Evolutionary conservation across 2,113 vertebrate genomes (phyloP).

Genomic region (Vicugna pacos): DNA sequence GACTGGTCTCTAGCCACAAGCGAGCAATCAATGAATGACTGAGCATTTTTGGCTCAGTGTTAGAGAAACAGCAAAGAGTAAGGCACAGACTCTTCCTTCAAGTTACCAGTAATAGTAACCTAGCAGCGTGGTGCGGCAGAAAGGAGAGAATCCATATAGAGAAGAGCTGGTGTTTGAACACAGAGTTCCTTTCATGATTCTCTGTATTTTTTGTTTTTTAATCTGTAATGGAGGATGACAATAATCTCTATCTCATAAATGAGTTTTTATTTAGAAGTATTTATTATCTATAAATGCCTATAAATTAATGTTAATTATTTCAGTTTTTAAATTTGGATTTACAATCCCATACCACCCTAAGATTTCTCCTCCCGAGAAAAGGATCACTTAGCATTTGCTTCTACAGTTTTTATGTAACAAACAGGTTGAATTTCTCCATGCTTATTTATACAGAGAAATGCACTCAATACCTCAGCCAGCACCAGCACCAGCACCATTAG

Average conservation of each 20-base stretch:
- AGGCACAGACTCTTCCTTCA: neutral
- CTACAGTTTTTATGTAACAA: neutral
- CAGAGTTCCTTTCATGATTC: neutral
- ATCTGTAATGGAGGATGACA: neutral
- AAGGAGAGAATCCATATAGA: neutral
- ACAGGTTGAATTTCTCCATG: neutral
- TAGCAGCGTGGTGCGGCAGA: neutral
- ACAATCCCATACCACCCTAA: neutral
- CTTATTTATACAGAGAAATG: neutral
- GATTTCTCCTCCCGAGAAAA: neutral
- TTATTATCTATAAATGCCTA: neutral
- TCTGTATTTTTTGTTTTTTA: neutral
- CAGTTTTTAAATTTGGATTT: constrained; percentile 44
- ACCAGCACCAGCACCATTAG: neutral
- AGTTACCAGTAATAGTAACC: neutral
- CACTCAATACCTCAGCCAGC: neutral
- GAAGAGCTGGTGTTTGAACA: neutral
- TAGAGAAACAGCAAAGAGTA: neutral
- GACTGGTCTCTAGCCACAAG: neutral
- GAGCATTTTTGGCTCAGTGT: neutral
- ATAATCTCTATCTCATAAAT: neutral
- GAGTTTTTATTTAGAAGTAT: constrained; percentile 7
- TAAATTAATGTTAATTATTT: neutral
- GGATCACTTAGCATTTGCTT: neutral
- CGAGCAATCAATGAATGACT: neutral